Percentiles rank a stretch among this genome's conserved stretches.
Conservation (phyloP, 2,888 invertebrate species). For the Dolichopus griseipennis region DNA sequence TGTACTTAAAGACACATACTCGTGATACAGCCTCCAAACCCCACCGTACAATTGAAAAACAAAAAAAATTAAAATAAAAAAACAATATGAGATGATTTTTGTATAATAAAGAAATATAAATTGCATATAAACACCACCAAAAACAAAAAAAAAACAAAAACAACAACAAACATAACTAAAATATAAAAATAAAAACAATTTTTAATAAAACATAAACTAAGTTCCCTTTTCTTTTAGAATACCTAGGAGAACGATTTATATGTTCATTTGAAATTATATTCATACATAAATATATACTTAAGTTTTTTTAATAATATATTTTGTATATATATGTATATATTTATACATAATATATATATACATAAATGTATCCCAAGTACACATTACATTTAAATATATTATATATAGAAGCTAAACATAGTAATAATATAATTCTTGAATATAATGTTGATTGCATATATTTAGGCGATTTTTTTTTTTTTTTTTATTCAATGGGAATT, state of each 20-base stretch:
- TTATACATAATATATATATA: neutral
- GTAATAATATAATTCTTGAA: conserved; percentile 1
- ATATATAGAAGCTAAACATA: neutral
- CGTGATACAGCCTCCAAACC: too few species aligned
- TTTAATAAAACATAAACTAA: conserved; percentile 3
- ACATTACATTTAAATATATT: neutral
- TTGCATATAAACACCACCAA: neutral
- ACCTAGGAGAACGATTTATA: neutral
- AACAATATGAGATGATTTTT: neutral
- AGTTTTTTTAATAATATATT: neutral
- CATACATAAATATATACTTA: neutral
- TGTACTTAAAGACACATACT: too few species aligned
- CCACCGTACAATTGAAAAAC: neutral
- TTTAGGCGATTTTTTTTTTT: neutral
- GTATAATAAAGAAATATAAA: neutral
- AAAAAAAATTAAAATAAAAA: too few species aligned
- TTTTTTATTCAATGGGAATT: neutral
- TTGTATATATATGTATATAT: neutral
- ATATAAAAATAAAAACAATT: neutral
- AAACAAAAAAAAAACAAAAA: neutral
- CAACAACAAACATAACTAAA: neutral
- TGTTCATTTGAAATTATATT: neutral
- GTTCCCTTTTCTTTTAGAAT: neutral
- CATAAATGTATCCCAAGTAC: neutral
- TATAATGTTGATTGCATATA: conserved; percentile 6